Evolutionary conservation across 2,888 invertebrate species (phyloP).

Genomic region (Gastrophysa polygoni): DNA sequence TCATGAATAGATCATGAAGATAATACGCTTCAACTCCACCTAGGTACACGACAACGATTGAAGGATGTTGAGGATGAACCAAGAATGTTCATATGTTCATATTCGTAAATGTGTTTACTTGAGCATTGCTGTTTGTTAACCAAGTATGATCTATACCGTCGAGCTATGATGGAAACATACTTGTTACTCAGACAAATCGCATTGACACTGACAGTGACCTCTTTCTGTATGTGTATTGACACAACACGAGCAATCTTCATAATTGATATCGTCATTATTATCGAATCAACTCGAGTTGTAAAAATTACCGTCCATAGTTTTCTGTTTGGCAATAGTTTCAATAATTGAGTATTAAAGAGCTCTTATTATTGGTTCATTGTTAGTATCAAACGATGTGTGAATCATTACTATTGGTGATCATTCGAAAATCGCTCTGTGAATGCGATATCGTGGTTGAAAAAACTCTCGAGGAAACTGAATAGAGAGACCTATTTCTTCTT

Average conservation of each 20-base stretch:
- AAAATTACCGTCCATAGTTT: background rate
- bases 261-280: background rate
- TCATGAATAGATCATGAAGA: too few species aligned
- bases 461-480: too few species aligned
- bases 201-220: background rate
- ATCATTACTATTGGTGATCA: background rate
- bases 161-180: too few species aligned
- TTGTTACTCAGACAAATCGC: background rate
- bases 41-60: too few species aligned
- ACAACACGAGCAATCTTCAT: background rate
- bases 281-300: background rate
- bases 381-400: background rate
- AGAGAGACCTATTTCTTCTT: too few species aligned
- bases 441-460: background rate
- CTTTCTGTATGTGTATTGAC: background rate
- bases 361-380: background rate
- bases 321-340: background rate
- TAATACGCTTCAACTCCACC: too few species aligned
- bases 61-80: too few species aligned
- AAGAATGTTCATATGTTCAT: too few species aligned
- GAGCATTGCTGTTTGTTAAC: too few species aligned
- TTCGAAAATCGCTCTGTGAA: background rate
- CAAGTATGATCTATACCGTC: too few species aligned
- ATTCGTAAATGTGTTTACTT: too few species aligned
- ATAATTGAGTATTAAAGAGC: background rate